phyloP scores from a whole-genome alignment of 2,797 vertebrate genomes.

The Chelmon rostratus region DNA sequence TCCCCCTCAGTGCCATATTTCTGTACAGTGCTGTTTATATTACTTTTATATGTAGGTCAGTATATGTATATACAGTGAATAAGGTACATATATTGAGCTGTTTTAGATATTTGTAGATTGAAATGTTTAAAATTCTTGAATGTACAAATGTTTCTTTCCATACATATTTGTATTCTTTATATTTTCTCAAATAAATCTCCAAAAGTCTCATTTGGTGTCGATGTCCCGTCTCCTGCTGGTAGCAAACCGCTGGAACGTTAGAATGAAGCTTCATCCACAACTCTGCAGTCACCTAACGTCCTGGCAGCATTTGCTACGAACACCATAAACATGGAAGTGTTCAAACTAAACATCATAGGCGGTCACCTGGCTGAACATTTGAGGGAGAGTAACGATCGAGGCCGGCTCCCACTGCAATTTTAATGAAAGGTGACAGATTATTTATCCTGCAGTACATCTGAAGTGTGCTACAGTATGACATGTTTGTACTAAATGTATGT shows the following conservation, averaged over 20 bases:
- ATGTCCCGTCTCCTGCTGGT: not conserved
- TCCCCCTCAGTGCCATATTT: slow-evolving; percentile 84
- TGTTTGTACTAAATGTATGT: not conserved
- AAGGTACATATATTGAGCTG: slow-evolving; percentile 56
- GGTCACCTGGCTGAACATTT: not conserved
- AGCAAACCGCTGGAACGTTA: not conserved
- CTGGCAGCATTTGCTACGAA: not conserved
- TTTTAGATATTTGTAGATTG: slow-evolving; percentile 81
- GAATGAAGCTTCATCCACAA: not conserved
- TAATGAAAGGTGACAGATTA: not conserved
- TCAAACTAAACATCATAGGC: not conserved
- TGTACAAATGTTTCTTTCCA: slow-evolving; percentile 76
- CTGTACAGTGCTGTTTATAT: slow-evolving; percentile 90
- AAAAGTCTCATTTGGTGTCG: not conserved
- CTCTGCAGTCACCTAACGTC: not conserved
- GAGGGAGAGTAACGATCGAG: not conserved
- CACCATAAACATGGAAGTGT: not conserved
- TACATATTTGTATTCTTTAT: slow-evolving; percentile 81
- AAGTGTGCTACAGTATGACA: not conserved
- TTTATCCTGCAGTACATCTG: not conserved
- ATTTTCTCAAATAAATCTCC: slow-evolving; percentile 85
- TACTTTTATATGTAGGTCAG: slow-evolving; percentile 56
- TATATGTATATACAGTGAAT: slow-evolving; percentile 53
- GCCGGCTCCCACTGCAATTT: no score
- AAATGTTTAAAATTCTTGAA: slow-evolving; percentile 86